These are phyloP conservation scores for Austrofundulus limnaeus DNA, from an alignment of 2,113 vertebrate species.

Conservation along the genomic window DNA sequence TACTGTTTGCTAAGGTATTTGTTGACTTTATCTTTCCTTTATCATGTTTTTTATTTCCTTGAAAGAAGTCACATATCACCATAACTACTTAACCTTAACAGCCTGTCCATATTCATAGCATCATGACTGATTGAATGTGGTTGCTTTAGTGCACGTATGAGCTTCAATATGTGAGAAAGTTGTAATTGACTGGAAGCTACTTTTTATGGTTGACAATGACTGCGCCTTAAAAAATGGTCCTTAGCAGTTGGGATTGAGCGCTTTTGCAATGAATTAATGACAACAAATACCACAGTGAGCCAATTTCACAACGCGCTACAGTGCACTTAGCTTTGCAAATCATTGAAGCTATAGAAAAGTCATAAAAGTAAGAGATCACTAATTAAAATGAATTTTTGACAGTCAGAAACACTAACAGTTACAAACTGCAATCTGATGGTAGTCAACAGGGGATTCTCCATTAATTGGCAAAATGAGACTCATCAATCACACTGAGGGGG, in stretches of 20 bases:
- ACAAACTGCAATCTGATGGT: conserved; percentile 81
- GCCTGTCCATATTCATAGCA: conserved; percentile 9
- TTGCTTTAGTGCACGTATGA: conserved; percentile 65
- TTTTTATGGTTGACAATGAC: no score
- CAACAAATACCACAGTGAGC: conserved; percentile 37
- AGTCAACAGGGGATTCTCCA: conserved; percentile 82
- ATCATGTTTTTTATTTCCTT: conserved; percentile 11
- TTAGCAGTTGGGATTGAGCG: conserved; percentile 19
- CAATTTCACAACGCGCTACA: conserved; percentile 25
- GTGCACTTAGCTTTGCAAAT: conserved; percentile 34
- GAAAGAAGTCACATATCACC: conserved; percentile 29
- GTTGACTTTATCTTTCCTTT: conserved; percentile 29
- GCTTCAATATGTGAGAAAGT: conserved; percentile 53
- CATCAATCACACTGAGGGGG: conserved; percentile 81
- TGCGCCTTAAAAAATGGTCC: conserved; percentile 36
- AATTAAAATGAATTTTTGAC: conserved; percentile 79
- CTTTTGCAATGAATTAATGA: conserved; percentile 49
- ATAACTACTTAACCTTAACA: conserved; percentile 28
- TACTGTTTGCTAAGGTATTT: conserved; percentile 27
- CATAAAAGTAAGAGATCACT: conserved; percentile 56
- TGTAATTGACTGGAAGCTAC: conserved; percentile 72
- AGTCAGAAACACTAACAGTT: conserved; percentile 79
- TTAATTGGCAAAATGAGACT: conserved; percentile 84
- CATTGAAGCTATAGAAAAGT: conserved; percentile 42
- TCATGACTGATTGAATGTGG: conserved; percentile 53